Percentiles rank a stretch among this genome's conserved stretches.
These are phyloP conservation scores for Polia nebulosa DNA, from an alignment of 2,888 invertebrate genomes.

Conservation along the genomic window DNA sequence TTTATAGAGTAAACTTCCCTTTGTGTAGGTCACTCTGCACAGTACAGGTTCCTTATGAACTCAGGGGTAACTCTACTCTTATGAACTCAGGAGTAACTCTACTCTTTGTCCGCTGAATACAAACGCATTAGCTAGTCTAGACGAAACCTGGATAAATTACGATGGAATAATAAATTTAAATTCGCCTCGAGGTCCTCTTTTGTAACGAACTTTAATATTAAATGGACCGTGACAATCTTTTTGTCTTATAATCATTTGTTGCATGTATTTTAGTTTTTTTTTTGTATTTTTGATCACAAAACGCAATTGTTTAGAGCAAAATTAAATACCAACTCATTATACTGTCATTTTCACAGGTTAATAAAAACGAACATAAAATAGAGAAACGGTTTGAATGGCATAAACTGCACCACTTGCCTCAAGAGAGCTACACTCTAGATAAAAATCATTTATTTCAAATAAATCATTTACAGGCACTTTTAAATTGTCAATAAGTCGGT, in stretches of 20 bases:
- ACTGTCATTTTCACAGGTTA: too few relatives aligned
- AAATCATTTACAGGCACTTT: too few relatives aligned
- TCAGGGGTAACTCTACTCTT: slow-evolving; percentile 48
- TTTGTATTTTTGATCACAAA: background rate
- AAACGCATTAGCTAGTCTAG: slow-evolving; percentile 60
- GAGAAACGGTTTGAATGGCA: background rate
- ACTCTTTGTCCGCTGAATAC: slow-evolving; percentile 54
- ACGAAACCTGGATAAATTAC: slow-evolving; percentile 57
- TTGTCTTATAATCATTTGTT: slow-evolving; percentile 20
- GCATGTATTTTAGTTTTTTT: background rate
- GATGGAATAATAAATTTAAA: slow-evolving; percentile 57
- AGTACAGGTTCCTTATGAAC: slow-evolving; percentile 60
- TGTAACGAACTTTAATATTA: slow-evolving; percentile 51
- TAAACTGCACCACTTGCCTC: background rate
- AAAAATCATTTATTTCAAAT: too few relatives aligned
- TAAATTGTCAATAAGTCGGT: too few relatives aligned
- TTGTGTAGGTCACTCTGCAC: slow-evolving; percentile 60
- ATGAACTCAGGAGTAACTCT: too few relatives aligned
- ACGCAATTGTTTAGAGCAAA: background rate
- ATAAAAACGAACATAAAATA: too few relatives aligned
- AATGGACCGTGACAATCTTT: slow-evolving; percentile 44
- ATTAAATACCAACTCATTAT: background rate
- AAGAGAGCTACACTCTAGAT: background rate
- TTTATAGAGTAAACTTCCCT: slow-evolving; percentile 50
- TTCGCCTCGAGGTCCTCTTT: slow-evolving; percentile 42